Conservation (phyloP, 2,113 vertebrate species). For the Aleadryas rufinucha region DNA sequence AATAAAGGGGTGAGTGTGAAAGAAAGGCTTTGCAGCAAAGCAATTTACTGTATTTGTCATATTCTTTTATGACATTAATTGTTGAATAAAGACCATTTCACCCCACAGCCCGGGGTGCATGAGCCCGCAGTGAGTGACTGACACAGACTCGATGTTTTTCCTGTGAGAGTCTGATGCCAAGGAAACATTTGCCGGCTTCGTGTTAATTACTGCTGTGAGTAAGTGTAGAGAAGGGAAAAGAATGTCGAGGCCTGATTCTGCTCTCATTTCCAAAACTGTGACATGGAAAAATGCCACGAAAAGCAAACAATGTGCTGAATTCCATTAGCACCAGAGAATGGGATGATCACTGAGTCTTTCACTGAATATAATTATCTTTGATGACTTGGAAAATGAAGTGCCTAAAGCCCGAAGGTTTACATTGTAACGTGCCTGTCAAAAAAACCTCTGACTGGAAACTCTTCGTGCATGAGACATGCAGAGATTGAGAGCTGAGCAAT, state of each 20-base stretch:
- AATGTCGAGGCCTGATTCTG: not conserved
- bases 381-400: not conserved
- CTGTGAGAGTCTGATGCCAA: not conserved
- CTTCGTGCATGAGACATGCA: not conserved
- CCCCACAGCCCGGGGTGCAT: not conserved
- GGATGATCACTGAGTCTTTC: not conserved
- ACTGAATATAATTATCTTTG: not conserved
- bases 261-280: not conserved
- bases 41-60: not conserved
- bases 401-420: not conserved
- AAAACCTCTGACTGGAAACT: not conserved
- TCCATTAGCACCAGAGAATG: not conserved
- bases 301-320: not conserved
- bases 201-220: not conserved
- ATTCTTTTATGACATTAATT: not conserved
- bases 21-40: not conserved
- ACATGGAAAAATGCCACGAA: not conserved
- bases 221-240: not conserved
- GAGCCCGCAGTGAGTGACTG: not conserved
- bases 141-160: not conserved
- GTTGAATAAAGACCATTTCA: not conserved
- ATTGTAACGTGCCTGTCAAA: not conserved
- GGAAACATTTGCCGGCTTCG: not conserved
- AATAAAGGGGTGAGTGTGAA: not conserved
- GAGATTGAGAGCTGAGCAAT: not conserved